phyloP scores from a whole-genome alignment of 2,888 invertebrate genomes.

The Latrodectus elegans region DNA sequence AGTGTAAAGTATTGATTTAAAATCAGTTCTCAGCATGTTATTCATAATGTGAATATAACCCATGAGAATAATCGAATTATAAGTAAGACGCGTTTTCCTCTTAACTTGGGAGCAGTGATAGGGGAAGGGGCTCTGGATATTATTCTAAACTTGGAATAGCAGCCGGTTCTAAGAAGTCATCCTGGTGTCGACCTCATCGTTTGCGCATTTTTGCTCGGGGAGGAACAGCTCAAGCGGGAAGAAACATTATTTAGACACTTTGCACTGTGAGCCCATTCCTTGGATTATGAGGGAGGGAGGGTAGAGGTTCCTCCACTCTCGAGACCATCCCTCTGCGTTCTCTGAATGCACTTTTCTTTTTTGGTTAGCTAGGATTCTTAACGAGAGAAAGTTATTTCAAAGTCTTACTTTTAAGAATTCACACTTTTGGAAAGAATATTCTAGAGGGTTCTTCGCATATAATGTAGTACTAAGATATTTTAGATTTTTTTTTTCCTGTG shows the following conservation, averaged over 20 bases:
- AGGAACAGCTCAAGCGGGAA: too few relatives aligned
- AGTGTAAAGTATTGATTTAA: too few relatives aligned
- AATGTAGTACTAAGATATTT: too few relatives aligned
- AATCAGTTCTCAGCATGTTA: too few relatives aligned
- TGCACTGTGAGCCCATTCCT: too few relatives aligned
- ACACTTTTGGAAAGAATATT: neutral
- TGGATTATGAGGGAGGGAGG: too few relatives aligned
- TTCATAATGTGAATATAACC: too few relatives aligned
- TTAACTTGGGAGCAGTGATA: neutral
- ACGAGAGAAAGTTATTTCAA: neutral
- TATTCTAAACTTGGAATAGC: conserved; percentile 12
- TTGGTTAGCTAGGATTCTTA: neutral
- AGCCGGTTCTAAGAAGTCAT: conserved; percentile 27
- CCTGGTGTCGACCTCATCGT: conserved; percentile 27
- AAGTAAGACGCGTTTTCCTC: neutral
- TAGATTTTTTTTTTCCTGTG: too few relatives aligned
- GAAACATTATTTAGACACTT: too few relatives aligned
- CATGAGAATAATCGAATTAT: conserved; percentile 22
- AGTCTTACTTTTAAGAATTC: neutral
- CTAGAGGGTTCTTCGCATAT: too few relatives aligned
- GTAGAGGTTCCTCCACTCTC: neutral
- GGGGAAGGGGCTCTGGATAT: neutral
- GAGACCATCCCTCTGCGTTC: too few relatives aligned
- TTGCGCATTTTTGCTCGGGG: conserved; percentile 29
- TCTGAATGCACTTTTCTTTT: neutral